A percentile compares a stretch with the other conserved stretches of the same genome.
phyloP scores from a whole-genome alignment of 2,113 vertebrate species.

The Myotis brandtii region DNA sequence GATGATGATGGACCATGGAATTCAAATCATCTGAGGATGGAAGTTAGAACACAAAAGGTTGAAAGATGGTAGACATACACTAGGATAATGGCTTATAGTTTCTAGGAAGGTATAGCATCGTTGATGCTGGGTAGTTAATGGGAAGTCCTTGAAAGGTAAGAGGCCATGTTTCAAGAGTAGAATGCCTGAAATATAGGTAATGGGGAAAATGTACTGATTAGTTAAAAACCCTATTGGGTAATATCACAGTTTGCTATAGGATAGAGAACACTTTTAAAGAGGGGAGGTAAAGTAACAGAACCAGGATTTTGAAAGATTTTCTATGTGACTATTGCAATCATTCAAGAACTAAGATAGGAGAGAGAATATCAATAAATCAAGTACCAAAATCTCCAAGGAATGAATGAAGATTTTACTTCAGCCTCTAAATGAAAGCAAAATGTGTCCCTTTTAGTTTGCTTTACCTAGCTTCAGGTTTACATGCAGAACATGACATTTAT shows the following conservation, averaged over 20 bases:
- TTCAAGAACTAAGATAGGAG: not conserved
- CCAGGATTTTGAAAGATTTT: not conserved
- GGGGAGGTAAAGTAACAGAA: not conserved
- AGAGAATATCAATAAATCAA: not conserved
- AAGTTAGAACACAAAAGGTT: not conserved
- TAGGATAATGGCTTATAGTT: not conserved
- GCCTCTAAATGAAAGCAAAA: not conserved
- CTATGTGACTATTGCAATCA: not conserved
- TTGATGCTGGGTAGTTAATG: not conserved
- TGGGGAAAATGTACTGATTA: not conserved
- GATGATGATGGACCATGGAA: not conserved
- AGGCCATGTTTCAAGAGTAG: not conserved
- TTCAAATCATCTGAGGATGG: not conserved
- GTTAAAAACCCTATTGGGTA: not conserved
- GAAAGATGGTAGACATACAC: rapidly evolving
- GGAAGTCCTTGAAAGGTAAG: not conserved
- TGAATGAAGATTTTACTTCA: not conserved
- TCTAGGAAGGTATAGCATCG: not conserved
- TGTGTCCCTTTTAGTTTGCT: not conserved
- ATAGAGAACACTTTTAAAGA: not conserved
- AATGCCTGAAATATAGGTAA: not conserved
- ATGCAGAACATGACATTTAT: not conserved
- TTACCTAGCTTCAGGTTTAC: not conserved
- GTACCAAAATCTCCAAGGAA: not conserved
- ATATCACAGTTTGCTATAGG: not conserved